Conservation (phyloP, 2,888 invertebrate species). For the Chouioia cunea region DNA sequence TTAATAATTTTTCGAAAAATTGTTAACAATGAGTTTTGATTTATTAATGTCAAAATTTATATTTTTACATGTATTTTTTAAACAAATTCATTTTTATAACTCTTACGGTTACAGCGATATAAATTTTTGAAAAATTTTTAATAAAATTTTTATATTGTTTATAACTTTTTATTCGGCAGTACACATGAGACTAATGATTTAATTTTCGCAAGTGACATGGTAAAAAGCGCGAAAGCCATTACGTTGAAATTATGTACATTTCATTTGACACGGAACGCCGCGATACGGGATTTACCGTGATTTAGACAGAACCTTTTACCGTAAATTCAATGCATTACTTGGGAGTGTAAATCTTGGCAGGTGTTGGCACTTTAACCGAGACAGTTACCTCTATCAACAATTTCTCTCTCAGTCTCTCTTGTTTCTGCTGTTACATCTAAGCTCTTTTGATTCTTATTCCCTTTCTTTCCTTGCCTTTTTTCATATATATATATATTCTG, state of each 20-base stretch:
- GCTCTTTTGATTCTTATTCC: background rate
- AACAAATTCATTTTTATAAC: no score
- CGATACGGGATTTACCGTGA: no score
- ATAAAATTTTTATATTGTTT: no score
- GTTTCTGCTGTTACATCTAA: background rate
- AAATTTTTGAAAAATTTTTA: no score
- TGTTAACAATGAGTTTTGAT: no score
- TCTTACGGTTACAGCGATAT: no score
- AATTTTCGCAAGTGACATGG: background rate
- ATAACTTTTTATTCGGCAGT: no score
- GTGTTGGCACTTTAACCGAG: background rate
- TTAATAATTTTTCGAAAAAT: no score
- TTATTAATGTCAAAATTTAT: no score
- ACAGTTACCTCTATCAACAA: background rate
- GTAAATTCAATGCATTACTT: constrained; percentile 23
- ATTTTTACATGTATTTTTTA: no score
- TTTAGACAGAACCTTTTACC: background rate
- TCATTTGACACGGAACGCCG: background rate
- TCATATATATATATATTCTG: background rate
- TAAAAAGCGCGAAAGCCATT: background rate
- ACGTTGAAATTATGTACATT: background rate
- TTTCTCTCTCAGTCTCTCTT: background rate
- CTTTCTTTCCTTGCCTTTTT: background rate
- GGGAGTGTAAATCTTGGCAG: constrained; percentile 18
- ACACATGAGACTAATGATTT: background rate